These are phyloP conservation scores for Calephelis perditalis DNA, from an alignment of 2,888 invertebrate species.

Conservation along the genomic window DNA sequence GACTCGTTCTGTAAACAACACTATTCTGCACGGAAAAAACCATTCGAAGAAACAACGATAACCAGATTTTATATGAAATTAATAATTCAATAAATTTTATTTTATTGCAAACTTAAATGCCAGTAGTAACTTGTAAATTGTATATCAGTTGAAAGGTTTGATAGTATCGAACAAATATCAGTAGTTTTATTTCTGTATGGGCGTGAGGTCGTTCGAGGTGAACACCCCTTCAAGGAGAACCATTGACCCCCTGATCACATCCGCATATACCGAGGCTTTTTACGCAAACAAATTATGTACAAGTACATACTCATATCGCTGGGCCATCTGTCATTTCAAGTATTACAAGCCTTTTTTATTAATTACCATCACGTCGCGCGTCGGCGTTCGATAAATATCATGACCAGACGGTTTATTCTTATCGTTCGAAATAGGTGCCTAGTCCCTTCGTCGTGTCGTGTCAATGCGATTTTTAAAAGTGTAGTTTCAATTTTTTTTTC, in stretches of 20 bases:
- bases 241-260: constrained; percentile 65
- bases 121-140: neutral
- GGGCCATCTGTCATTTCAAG: constrained; percentile 19
- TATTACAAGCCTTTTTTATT: constrained; percentile 9
- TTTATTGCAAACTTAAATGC: neutral
- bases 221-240: constrained; percentile 72
- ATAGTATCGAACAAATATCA: constrained; percentile 28
- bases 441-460: no score
- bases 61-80: neutral
- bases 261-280: constrained; percentile 46
- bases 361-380: no score
- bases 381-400: no score
- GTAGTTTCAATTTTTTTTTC: no score
- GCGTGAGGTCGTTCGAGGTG: constrained; percentile 66
- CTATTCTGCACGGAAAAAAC: no score
- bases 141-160: constrained; percentile 16
- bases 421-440: no score
- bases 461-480: no score
- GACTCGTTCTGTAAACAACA: no score
- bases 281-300: constrained; percentile 27
- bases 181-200: constrained; percentile 35
- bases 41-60: no score
- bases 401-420: no score
- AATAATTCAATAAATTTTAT: neutral
- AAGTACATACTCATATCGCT: constrained; percentile 15